These are phyloP conservation scores for Anthopleura xanthogrammica DNA, from an alignment of 92 coral and sea anemone genomes.

Conservation along the genomic window DNA sequence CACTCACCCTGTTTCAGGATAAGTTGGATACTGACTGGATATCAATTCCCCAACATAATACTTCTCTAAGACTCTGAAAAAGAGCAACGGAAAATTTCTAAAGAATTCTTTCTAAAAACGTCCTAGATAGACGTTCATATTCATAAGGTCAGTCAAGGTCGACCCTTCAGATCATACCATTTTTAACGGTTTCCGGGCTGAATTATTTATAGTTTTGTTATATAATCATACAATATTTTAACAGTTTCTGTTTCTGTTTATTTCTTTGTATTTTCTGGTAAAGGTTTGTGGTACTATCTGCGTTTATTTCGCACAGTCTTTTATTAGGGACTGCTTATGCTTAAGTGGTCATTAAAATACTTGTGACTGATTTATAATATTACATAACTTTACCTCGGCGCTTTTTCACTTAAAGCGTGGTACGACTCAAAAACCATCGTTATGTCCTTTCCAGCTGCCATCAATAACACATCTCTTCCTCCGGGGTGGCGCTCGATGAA, in stretches of 20 bases:
- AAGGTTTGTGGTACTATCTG: too few relatives aligned
- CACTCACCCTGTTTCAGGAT: slow-evolving; percentile 75
- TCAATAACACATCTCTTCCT: slow-evolving; percentile 75
- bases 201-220: neutral
- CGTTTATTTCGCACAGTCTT: too few relatives aligned
- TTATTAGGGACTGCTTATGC: neutral
- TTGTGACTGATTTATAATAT: too few relatives aligned
- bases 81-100: too few relatives aligned
- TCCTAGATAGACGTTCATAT: neutral
- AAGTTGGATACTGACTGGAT: slow-evolving; percentile 69
- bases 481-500: slow-evolving; percentile 90
- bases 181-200: neutral
- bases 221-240: too few relatives aligned
- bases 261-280: neutral
- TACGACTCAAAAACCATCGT: slow-evolving; percentile 74
- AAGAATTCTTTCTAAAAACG: neutral
- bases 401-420: slow-evolving; percentile 65
- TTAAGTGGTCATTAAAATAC: neutral
- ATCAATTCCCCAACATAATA: slow-evolving; percentile 67
- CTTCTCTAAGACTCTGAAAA: slow-evolving; percentile 67
- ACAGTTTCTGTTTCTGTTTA: too few relatives aligned
- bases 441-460: slow-evolving; percentile 82
- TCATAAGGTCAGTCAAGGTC: neutral
- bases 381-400: slow-evolving; percentile 49
- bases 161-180: neutral